Evolutionary conservation across 2,113 vertebrate species (phyloP).

Genomic region (Ameiurus melas): DNA sequence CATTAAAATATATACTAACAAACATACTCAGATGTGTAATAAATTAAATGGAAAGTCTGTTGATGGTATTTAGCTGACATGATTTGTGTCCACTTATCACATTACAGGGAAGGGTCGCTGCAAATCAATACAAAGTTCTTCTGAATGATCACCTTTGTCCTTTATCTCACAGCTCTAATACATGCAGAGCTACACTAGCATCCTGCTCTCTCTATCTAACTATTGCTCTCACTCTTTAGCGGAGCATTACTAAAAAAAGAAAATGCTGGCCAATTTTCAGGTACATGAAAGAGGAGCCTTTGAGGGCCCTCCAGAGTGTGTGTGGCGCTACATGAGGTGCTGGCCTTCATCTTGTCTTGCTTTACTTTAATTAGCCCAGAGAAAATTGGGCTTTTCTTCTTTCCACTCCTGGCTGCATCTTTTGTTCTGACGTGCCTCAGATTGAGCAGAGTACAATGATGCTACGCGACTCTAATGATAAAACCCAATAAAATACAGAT

Average conservation of each 20-base stretch:
- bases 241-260: constrained; percentile 32
- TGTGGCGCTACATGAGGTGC: constrained; percentile 30
- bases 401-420: constrained; percentile 39
- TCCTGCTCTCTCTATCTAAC: neutral
- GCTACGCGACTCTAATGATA: constrained; percentile 42
- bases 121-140: constrained; percentile 15
- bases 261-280: constrained; percentile 48
- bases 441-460: constrained; percentile 28
- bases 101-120: neutral
- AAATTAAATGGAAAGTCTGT: neutral
- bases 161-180: neutral
- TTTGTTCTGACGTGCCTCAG: constrained; percentile 47
- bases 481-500: constrained; percentile 34
- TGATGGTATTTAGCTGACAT: neutral
- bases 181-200: neutral
- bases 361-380: constrained; percentile 52
- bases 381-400: constrained; percentile 52
- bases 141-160: neutral
- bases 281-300: constrained; percentile 48
- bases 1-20: neutral
- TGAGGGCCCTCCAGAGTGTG: constrained; percentile 44
- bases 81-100: neutral
- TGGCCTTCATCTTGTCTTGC: constrained; percentile 54
- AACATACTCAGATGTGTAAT: neutral
- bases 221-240: constrained; percentile 11